Evolutionary conservation across 1,140 invertebrate genomes (phyloP), one percentile per base, ranked within the genome.

Genomic region (Stratiolaelaps scimitus): DNA sequence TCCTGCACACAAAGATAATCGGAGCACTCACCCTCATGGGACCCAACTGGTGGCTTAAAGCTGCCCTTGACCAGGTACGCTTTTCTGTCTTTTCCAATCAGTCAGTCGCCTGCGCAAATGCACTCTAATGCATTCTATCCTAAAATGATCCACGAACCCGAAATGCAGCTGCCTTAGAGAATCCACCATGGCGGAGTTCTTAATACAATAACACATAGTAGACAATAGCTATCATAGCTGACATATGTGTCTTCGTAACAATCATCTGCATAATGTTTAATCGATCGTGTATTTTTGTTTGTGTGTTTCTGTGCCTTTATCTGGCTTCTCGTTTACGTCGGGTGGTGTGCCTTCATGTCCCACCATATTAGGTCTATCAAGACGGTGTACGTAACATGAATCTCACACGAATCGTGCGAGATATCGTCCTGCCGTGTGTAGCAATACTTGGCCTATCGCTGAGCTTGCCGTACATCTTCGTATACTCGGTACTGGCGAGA

Each of bases 1-100:
- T 98, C 7, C 78, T 98, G 0, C 95, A 97, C 74, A 94, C 92
- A 1, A 98, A 98, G 79, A 97, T 98, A 67, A 86, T 92, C n/a
- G 93, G 90, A 71, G 94, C 91, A 1, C 78, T 95, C 2, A 92
- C 89, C 0, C 87, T 98, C 82, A 97, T 98, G 90, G 92, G 92
- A 0, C 94, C 93, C 0, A 92, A 97, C 73, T 97, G 92, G 86
- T 84, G 85, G 74, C 78, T 98, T 65, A 85, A 92, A 53, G 78
- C 85, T 4, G 88, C 88, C 1, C 85, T 98, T 48, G 94, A 98
- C 75, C 83, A 88, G 70, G 90, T 89, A 13, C 87, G 87, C 72
- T 17, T 43, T 65, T 45, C 15, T n/a, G n/a, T n/a, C n/a, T 69
- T 64, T 60, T n/a, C 15, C 78, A 84, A 10, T 68, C 1, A 17